phyloP scores from a whole-genome alignment of 1,140 invertebrate genomes.

The Pseudomyrmex sp. region DNA sequence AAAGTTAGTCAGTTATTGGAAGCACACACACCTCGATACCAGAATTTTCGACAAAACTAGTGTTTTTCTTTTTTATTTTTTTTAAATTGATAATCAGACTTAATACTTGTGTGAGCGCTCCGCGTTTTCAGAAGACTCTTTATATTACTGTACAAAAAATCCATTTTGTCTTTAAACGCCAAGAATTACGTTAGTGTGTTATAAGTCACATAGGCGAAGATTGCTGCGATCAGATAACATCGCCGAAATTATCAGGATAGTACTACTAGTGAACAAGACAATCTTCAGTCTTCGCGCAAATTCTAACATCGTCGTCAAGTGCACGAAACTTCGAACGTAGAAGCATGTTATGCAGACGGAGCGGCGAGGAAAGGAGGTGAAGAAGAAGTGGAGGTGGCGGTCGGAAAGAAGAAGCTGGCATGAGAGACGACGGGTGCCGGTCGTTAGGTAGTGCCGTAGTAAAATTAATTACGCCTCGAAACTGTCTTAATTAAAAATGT shows the following conservation, averaged over 20 bases:
- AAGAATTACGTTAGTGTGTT: no score
- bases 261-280: background rate
- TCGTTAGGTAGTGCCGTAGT: slow-evolving; percentile 77
- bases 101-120: background rate
- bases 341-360: slow-evolving; percentile 8
- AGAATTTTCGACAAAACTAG: slow-evolving; percentile 6
- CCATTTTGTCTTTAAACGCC: no score
- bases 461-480: slow-evolving; percentile 84
- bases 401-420: slow-evolving; percentile 44
- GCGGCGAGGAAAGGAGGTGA: background rate
- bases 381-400: background rate
- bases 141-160: no score
- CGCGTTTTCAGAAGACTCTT: no score
- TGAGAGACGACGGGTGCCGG: slow-evolving; percentile 60
- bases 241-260: slow-evolving; percentile 11
- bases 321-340: slow-evolving; percentile 31
- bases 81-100: background rate
- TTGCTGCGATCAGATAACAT: slow-evolving; percentile 6
- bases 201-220: background rate
- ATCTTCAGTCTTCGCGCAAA: slow-evolving; percentile 31
- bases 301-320: slow-evolving; percentile 28
- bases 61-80: background rate
- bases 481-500: slow-evolving; percentile 84
- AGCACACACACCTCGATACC: slow-evolving; percentile 18
- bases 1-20: slow-evolving; percentile 44